These are phyloP conservation scores for Rynchops niger DNA, from an alignment of 2,113 vertebrate genomes.

Conservation along the genomic window DNA sequence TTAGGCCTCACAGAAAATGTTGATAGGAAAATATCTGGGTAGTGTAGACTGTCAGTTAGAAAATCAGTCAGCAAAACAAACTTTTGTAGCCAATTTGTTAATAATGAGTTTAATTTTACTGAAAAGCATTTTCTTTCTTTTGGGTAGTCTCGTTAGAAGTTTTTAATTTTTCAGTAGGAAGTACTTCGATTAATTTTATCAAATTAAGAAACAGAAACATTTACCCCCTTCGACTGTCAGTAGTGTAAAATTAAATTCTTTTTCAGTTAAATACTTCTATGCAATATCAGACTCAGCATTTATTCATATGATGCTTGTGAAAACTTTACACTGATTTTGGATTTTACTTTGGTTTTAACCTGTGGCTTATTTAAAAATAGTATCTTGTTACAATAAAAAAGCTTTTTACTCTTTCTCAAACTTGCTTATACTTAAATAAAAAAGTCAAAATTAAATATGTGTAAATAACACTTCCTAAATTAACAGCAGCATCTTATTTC, in stretches of 20 bases:
- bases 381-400: not conserved
- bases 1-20: not conserved
- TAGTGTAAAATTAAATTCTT: not conserved
- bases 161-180: not conserved
- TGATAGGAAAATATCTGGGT: not conserved
- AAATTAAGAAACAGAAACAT: not conserved
- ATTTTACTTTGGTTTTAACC: not conserved
- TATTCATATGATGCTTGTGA: not conserved
- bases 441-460: not conserved
- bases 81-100: not conserved
- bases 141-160: not conserved
- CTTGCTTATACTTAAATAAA: not conserved
- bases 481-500: not conserved
- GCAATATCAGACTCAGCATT: not conserved
- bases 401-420: not conserved
- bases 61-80: not conserved
- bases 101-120: not conserved
- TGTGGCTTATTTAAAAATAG: not conserved
- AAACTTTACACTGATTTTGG: not conserved
- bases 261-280: not conserved
- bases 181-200: not conserved
- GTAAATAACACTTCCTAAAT: not conserved
- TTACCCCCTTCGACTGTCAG: not conserved
- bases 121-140: not conserved
- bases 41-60: not conserved